Evolutionary conservation across 1,140 invertebrate species (phyloP).

Genomic region (Euura lappo): DNA sequence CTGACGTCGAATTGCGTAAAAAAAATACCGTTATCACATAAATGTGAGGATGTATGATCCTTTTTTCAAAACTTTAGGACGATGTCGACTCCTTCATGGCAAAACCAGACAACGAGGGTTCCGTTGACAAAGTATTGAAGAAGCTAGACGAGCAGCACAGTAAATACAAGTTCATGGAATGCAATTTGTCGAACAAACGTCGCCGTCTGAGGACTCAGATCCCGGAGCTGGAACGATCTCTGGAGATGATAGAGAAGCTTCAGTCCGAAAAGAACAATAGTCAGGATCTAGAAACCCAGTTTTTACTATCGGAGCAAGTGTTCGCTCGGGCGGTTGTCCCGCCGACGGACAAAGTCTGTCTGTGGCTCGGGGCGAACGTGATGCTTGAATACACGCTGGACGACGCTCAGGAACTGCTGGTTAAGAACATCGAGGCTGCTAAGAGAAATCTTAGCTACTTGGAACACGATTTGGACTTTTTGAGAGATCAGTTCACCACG

Average conservation of each 20-base stretch:
- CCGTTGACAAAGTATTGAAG: conserved; percentile 83
- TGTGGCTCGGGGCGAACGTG: conserved; percentile 99
- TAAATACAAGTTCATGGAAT: conserved; percentile 98
- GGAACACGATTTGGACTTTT: conserved; percentile 91
- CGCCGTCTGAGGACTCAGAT: conserved; percentile 88
- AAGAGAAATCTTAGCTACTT: conserved; percentile 84
- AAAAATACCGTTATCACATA: too few relatives aligned
- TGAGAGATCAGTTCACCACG: conserved; percentile 95
- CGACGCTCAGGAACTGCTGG: conserved; percentile 87
- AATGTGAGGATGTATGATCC: too few relatives aligned
- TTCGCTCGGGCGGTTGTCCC: conserved; percentile 89
- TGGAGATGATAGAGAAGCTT: conserved; percentile 92
- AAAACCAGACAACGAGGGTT: conserved; percentile 77
- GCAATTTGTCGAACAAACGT: conserved; percentile 83
- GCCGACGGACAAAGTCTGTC: conserved; percentile 91
- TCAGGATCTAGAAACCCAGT: conserved; percentile 83
- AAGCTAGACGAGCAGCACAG: conserved; percentile 89
- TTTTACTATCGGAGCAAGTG: conserved; percentile 94
- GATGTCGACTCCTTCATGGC: conserved; percentile 95
- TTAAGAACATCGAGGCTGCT: conserved; percentile 88
- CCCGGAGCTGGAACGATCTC: conserved; percentile 88
- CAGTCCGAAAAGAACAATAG: conserved; percentile 76
- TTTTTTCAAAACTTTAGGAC: conserved; percentile 71
- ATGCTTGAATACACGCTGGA: conserved; percentile 97
- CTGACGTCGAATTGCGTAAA: too few relatives aligned